Evolutionary conservation across 1,140 invertebrate genomes (phyloP).

Genomic region (Chironomus tepperi): DNA sequence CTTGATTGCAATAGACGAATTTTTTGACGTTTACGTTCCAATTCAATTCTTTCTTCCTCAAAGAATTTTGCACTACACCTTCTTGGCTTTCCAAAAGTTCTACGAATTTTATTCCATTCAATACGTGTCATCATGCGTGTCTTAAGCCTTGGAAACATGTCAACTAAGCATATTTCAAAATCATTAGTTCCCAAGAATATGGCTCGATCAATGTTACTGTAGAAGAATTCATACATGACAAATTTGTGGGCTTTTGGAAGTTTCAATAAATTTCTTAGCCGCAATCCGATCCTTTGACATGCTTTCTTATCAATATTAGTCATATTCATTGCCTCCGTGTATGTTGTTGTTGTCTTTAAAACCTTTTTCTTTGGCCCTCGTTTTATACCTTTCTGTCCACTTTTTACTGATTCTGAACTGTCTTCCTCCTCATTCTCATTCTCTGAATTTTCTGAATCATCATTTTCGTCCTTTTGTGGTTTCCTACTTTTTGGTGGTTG

Average conservation of each 20-base stretch:
- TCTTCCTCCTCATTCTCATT: conserved; percentile 24
- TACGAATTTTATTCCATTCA: conserved; percentile 91
- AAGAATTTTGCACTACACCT: conserved; percentile 93
- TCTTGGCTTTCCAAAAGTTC: conserved; percentile 95
- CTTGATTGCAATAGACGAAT: conserved; percentile 91
- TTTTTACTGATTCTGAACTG: neutral
- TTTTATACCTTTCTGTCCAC: conserved; percentile 20
- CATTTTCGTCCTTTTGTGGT: conserved; percentile 28
- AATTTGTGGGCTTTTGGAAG: conserved; percentile 98
- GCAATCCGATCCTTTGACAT: conserved; percentile 81
- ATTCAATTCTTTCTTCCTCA: conserved; percentile 81
- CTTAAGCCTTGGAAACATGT: conserved; percentile 89
- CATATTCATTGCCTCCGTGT: neutral
- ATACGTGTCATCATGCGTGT: conserved; percentile 74
- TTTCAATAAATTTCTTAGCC: conserved; percentile 92
- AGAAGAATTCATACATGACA: conserved; percentile 99
- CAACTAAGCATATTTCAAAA: conserved; percentile 88
- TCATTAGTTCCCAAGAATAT: conserved; percentile 95
- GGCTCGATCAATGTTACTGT: conserved; percentile 93
- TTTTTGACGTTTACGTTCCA: conserved; percentile 83
- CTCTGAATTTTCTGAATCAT: conserved; percentile 28
- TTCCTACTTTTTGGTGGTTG: conserved; percentile 29
- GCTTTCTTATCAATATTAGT: conserved; percentile 53
- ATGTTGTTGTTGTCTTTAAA: neutral
- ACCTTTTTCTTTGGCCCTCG: neutral